phyloP scores from a whole-genome alignment of 2,113 vertebrate species.

The Eudyptes chrysolophus region DNA sequence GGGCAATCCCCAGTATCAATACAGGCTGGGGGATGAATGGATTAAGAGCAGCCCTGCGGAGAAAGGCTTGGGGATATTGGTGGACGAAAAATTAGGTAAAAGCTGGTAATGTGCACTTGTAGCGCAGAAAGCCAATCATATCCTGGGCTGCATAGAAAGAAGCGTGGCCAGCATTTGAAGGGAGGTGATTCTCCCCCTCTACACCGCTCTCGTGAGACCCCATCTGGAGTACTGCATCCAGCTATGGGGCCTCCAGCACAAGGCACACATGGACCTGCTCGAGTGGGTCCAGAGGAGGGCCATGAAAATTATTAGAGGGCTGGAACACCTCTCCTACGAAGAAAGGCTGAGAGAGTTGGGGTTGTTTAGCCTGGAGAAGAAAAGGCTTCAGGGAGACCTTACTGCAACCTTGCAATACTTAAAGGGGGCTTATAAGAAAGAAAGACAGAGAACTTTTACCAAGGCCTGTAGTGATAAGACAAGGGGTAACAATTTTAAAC shows the following conservation, averaged over 20 bases:
- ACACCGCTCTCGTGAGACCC: rapidly evolving
- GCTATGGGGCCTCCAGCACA: background rate
- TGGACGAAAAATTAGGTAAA: background rate
- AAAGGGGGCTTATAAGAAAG: background rate
- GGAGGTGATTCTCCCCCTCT: background rate
- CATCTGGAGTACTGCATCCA: background rate
- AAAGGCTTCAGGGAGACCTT: background rate
- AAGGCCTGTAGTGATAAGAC: background rate
- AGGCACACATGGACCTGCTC: background rate
- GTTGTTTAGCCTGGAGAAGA: background rate
- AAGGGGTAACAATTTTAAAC: background rate
- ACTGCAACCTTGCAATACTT: background rate
- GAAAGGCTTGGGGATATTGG: background rate
- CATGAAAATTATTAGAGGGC: background rate
- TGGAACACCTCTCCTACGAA: background rate
- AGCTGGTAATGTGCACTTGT: background rate
- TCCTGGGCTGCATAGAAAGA: background rate
- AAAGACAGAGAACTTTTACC: background rate
- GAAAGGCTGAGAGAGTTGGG: background rate
- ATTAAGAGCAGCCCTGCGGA: background rate
- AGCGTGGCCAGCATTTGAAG: background rate
- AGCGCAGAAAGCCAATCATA: background rate
- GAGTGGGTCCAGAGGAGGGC: background rate
- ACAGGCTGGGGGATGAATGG: background rate
- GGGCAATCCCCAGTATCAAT: background rate